Percentiles rank a stretch among this genome's conserved stretches.
phyloP scores from a whole-genome alignment of 2,113 vertebrate genomes.

The Dipodomys ordii region DNA sequence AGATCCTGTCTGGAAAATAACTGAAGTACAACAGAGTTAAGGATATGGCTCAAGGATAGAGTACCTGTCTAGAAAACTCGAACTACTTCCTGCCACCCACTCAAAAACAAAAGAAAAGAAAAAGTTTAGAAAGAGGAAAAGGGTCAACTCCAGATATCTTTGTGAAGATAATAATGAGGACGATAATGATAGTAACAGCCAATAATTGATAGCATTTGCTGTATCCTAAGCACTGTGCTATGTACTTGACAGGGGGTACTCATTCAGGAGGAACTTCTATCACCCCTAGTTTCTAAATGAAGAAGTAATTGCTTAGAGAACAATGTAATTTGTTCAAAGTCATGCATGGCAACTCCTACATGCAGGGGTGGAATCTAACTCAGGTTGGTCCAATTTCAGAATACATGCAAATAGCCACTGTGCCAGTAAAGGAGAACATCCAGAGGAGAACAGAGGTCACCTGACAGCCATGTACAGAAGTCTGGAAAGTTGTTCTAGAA shows the following conservation, averaged over 20 bases:
- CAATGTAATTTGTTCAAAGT: neutral
- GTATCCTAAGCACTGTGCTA: neutral
- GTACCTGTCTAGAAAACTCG: no score
- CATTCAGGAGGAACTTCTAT: neutral
- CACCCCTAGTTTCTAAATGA: neutral
- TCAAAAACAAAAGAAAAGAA: no score
- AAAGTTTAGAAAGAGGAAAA: neutral
- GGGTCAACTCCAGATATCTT: neutral
- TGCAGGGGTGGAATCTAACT: neutral
- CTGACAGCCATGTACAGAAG: neutral
- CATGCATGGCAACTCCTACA: neutral
- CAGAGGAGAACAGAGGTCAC: neutral
- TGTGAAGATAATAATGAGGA: neutral
- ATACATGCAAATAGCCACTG: neutral
- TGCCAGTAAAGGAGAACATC: no score
- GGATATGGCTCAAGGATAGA: no score
- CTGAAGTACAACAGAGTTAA: no score
- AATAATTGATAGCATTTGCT: neutral
- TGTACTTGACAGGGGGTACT: neutral
- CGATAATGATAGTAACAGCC: no score
- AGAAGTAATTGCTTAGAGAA: neutral
- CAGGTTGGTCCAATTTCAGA: neutral
- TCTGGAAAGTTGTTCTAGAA: neutral
- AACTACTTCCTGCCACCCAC: no score
- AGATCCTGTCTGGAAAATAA: no score